Base-by-base conservation (phyloP, 2,797 vertebrate species). In the Telmatherina bonti region DNA sequence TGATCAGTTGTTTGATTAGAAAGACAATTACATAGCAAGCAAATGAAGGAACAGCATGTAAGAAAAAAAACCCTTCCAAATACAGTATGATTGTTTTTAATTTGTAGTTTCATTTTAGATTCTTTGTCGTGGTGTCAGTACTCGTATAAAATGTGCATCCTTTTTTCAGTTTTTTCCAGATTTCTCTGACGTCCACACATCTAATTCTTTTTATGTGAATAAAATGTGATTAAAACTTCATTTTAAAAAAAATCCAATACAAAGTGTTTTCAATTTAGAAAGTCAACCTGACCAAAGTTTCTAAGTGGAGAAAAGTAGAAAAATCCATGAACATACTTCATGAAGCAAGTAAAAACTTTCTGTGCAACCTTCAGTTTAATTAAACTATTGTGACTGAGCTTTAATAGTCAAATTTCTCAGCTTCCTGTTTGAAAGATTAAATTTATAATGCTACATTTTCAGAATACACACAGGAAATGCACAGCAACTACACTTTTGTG, bases 1-100 rank as follows among this genome's bases (percentile, higher is more conserved):
- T 88, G 45, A 89, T 85, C 47, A 54, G 67, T 47, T 67, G 64
- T 82, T 68, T 81, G 54, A 73, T 51, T 67, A 38, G 10, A 70
- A 81, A 68, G 13, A 84, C 7, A 79, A 53, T 7, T 13, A 55
- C 33, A 55, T 59, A 57, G 36, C 20, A 70, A 67, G 67, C 27
- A 63, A 63, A 70, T 30, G 16, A 43, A 63, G 5, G 70, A 67
- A 27, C 2, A 53, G 26, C 7, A 2, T 45, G 4, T 43, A 61
- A 53, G 5, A 57, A 41, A 61, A 66, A 74, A 79, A 72, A 45
- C 2, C 7, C 20, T 11, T 30, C 2, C 10, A 36, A 74, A 73
- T 68, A 31, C 30, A 31, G 30, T 31, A 54, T 26, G 45, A 66
- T 67, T 78, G 18, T 84, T 74, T 74, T 2, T 2, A 30, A 47